phyloP scores from a whole-genome alignment of 2,888 invertebrate species.

The Metacarcinus magister region DNA sequence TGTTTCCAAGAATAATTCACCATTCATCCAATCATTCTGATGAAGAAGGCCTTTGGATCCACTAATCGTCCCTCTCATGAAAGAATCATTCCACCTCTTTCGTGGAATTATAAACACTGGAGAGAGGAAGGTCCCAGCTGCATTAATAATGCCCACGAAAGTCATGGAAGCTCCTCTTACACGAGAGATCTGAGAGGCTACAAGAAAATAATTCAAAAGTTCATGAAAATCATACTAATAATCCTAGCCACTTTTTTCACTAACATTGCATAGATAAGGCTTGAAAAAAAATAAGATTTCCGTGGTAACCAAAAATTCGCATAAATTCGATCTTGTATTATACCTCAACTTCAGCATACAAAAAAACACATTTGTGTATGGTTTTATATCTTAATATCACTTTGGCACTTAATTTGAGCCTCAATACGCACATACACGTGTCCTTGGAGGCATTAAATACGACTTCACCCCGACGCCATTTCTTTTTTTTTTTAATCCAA shows the following conservation, averaged over 20 bases:
- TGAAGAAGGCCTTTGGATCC: conserved; percentile 18
- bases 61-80: conserved; percentile 42
- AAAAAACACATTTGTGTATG: neutral
- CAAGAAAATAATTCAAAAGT: neutral
- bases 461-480: neutral
- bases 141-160: conserved; percentile 51
- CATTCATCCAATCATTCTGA: conserved; percentile 56
- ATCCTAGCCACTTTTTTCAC: neutral
- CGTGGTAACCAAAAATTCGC: neutral
- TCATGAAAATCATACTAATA: neutral
- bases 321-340: neutral
- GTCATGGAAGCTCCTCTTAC: conserved; percentile 26
- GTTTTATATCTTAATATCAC: neutral
- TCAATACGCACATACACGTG: neutral
- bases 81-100: neutral
- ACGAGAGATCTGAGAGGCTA: neutral
- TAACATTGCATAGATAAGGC: conserved; percentile 23
- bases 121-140: neutral
- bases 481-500: neutral
- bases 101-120: conserved; percentile 63
- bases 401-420: neutral
- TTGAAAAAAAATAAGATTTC: neutral
- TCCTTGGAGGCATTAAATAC: conserved; percentile 20
- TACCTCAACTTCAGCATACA: neutral
- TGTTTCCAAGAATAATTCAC: conserved; percentile 57